Evolutionary conservation across 1,140 invertebrate species (phyloP), one percentile per base, ranked within the genome.

Genomic region (Drusus annulatus): DNA sequence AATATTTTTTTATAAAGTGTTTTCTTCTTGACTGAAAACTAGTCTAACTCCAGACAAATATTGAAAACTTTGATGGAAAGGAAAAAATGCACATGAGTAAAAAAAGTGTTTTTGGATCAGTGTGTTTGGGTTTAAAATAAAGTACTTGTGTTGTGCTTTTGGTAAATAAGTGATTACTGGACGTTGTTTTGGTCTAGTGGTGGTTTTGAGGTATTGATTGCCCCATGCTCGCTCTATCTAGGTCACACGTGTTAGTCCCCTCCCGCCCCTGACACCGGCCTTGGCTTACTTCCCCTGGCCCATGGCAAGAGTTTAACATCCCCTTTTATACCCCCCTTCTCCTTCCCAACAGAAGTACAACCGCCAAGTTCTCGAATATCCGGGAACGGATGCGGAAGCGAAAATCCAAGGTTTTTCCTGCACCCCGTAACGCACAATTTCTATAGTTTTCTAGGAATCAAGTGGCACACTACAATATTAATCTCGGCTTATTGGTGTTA

Each of bases 181-280:
- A 17, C 23, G 13, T 21, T 51, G 10, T 28, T 75, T 54, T 58
- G 1, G n/a, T 10, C 51, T 10, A 7, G 25, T 8, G 13, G 71
- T 3, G 17, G 16, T 15, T 8, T 23, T 21, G 51, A 54, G 71
- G 36, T 65, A 65, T 65, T 65, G 62, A 65, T 65, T 65, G 62
- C 17, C 50, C 17, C 71, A 75, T 31, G 51, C 51, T 23, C 51
- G 15, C 10, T 45, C 17, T 75, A 75, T 75, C 51, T 75, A 31
- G 71, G 71, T 75, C 71, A 75, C 71, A 75, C 71, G 71, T 75
- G 71, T 52, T 25, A 52, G 19, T 15, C 19, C 50, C 25, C 71
- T 52, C 71, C 71, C 52, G 16, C 23, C 25, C 71, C 52, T 5
- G 36, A 45, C 36, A 45, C 36, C 36, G 51, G 51, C 71, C 71